Evolutionary conservation across 2,888 invertebrate genomes (phyloP).

Genomic region (Torymus tubicola): DNA sequence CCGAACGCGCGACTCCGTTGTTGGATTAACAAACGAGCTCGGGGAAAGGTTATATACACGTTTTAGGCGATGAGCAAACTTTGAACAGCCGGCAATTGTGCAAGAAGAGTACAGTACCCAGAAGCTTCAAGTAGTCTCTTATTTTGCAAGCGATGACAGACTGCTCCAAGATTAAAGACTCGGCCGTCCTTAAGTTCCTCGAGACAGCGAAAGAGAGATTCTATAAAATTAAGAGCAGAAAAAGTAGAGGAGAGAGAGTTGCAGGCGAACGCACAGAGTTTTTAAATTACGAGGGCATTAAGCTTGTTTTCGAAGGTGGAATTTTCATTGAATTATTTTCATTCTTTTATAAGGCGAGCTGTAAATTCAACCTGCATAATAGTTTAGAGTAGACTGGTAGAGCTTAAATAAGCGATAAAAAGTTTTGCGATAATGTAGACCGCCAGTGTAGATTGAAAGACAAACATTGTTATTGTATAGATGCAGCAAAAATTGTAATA

Average conservation of each 20-base stretch:
- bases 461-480: no score
- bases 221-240: no score
- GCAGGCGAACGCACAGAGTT: background rate
- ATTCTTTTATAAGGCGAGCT: no score
- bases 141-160: constrained; percentile 35
- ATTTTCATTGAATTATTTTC: background rate
- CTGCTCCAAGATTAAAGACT: constrained; percentile 42
- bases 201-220: background rate
- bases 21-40: constrained; percentile 9
- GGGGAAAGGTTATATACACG: background rate
- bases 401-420: no score
- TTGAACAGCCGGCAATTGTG: constrained; percentile 16
- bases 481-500: no score
- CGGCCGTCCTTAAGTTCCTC: background rate
- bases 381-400: no score
- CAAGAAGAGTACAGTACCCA: constrained; percentile 26
- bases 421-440: no score
- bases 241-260: no score
- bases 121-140: constrained; percentile 20
- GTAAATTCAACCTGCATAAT: no score
- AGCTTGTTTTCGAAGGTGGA: background rate
- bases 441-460: no score
- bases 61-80: constrained; percentile 27
- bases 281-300: background rate
- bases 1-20: background rate